Evolutionary conservation across 2,888 invertebrate genomes (phyloP).

Genomic region (Mythimna impura): DNA sequence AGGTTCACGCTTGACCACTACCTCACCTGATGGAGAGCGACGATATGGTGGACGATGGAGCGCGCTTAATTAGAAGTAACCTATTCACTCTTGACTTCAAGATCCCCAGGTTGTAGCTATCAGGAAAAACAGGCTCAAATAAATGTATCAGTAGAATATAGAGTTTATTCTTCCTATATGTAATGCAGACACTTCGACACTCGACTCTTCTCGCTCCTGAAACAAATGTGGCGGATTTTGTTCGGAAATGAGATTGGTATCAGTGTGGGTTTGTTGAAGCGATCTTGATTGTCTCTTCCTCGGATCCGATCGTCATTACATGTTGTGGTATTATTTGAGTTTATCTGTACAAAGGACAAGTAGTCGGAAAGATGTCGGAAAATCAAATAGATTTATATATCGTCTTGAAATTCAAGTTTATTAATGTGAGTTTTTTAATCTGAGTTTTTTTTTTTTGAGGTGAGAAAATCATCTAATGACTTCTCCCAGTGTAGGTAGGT

Average conservation of each 20-base stretch:
- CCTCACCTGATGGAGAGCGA: no score
- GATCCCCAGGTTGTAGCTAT: no score
- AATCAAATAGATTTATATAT: not conserved
- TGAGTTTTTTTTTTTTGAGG: no score
- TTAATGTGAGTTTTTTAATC: no score
- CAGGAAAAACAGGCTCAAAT: not conserved
- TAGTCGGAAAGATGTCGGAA: not conserved
- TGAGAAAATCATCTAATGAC: no score
- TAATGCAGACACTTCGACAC: constrained; percentile 30
- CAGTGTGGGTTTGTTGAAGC: constrained; percentile 35
- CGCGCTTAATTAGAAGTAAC: no score
- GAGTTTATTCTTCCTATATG: constrained; percentile 7
- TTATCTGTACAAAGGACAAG: constrained; percentile 1
- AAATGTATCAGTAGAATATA: constrained; percentile 10
- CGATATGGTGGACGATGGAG: no score
- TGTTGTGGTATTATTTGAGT: constrained; percentile 16
- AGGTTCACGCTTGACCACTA: no score
- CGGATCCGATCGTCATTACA: constrained; percentile 17
- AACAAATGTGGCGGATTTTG: constrained; percentile 28
- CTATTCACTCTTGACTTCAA: no score
- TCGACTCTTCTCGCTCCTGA: constrained; percentile 9
- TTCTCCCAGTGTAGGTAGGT: no score
- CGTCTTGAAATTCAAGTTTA: not conserved
- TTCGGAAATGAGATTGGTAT: constrained; percentile 57
- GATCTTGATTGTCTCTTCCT: constrained; percentile 44